phyloP scores from a whole-genome alignment of 1,140 invertebrate species.

The Drosophila kikkawai region DNA sequence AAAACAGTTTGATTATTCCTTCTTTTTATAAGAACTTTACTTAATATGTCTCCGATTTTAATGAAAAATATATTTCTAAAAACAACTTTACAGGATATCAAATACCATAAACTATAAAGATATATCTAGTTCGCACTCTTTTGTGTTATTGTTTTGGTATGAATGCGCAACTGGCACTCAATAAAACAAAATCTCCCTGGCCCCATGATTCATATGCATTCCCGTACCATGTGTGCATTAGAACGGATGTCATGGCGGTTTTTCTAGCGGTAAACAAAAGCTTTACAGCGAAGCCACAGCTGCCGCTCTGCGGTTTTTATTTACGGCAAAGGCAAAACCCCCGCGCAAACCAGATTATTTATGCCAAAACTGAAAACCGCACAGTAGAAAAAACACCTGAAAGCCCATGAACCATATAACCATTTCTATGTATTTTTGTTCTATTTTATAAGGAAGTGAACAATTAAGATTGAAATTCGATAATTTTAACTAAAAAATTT shows the following conservation, averaged over 20 bases:
- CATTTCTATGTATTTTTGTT: not conserved
- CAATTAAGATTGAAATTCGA: not conserved
- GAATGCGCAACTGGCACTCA: constrained; percentile 60
- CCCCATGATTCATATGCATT: constrained; percentile 31
- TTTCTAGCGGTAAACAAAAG: constrained; percentile 63
- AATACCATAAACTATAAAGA: not conserved
- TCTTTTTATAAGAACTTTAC: not conserved
- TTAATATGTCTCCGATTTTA: not conserved
- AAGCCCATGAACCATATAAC: not conserved
- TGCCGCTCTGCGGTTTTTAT: constrained; percentile 67
- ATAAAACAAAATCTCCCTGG: constrained; percentile 53
- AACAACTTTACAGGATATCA: constrained; percentile 2
- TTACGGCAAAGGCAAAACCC: constrained; percentile 44
- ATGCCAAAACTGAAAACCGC: constrained; percentile 47
- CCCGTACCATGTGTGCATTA: constrained; percentile 41
- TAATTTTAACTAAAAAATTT: not conserved
- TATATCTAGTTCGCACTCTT: not conserved
- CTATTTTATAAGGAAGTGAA: not conserved
- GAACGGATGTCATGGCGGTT: constrained; percentile 70
- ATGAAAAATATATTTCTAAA: not conserved
- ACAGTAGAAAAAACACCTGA: constrained; percentile 17
- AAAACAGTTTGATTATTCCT: not conserved
- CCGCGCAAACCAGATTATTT: constrained; percentile 33
- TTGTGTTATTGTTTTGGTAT: constrained; percentile 39
- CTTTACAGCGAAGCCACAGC: constrained; percentile 52